Percentiles rank a stretch among this genome's conserved stretches.
These are phyloP conservation scores for Semaprochilodus insignis DNA, from an alignment of 2,797 vertebrate genomes.

Conservation along the genomic window DNA sequence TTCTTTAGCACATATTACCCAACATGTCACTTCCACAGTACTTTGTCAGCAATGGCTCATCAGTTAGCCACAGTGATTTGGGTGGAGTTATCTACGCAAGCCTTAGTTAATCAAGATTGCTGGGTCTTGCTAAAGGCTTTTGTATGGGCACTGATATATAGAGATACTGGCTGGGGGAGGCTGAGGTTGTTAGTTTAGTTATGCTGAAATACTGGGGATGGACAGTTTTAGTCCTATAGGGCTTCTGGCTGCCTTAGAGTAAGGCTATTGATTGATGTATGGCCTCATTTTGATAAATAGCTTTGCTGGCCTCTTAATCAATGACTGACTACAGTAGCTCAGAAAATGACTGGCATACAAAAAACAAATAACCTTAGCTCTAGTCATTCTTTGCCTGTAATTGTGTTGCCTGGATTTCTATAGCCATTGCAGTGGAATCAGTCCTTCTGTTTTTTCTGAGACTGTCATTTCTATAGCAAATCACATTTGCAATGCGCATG, in stretches of 20 bases:
- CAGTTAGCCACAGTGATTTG: slow-evolving; percentile 14
- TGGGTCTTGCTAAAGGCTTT: background rate
- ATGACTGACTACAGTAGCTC: background rate
- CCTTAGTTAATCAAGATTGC: background rate
- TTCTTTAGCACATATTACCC: background rate
- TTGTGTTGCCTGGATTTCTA: no score
- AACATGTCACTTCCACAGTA: background rate
- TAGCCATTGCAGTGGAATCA: background rate
- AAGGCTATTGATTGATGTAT: slow-evolving; percentile 51
- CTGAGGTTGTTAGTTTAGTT: background rate
- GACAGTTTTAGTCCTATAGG: slow-evolving; percentile 4
- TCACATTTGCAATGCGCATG: background rate
- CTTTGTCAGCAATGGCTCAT: slow-evolving; percentile 3
- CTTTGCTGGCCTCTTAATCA: slow-evolving; percentile 17
- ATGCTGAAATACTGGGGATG: background rate
- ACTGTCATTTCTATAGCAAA: background rate
- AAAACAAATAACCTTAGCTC: background rate
- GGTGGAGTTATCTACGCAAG: background rate
- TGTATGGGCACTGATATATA: background rate
- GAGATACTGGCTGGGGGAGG: background rate
- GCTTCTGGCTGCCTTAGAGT: slow-evolving; percentile 26
- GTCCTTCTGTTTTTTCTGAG: background rate
- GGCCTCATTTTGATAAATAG: slow-evolving; percentile 50
- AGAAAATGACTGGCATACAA: background rate
- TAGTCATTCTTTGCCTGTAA: background rate